A percentile compares a stretch with the other conserved stretches of the same genome.
These are phyloP conservation scores for Chromis chromis DNA, from an alignment of 2,797 vertebrate species.

Conservation along the genomic window DNA sequence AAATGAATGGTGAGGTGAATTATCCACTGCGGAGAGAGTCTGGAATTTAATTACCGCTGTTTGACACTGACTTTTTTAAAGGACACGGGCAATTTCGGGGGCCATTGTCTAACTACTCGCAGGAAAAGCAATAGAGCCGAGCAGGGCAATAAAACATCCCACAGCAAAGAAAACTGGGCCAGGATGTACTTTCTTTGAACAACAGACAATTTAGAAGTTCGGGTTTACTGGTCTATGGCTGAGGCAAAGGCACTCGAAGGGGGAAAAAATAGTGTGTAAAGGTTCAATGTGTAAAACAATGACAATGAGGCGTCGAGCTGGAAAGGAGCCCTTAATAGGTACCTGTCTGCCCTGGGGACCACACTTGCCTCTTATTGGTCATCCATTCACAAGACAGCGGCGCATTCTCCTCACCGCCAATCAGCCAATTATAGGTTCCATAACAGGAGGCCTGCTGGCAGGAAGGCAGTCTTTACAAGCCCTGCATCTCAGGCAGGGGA, in stretches of 20 bases:
- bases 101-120: slow-evolving; percentile 66
- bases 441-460: slow-evolving; percentile 78
- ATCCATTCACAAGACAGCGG: slow-evolving; percentile 83
- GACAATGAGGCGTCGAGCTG: slow-evolving; percentile 68
- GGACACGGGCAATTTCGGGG: slow-evolving; percentile 59
- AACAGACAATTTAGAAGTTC: slow-evolving; percentile 74
- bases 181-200: slow-evolving; percentile 70
- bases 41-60: slow-evolving; percentile 73
- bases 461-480: slow-evolving; percentile 76
- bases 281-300: slow-evolving; percentile 71
- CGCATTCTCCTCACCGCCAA: slow-evolving; percentile 80
- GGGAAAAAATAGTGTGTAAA: slow-evolving; percentile 44
- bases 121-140: slow-evolving; percentile 54
- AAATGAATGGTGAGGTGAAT: slow-evolving; percentile 63
- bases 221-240: slow-evolving; percentile 59
- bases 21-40: slow-evolving; percentile 50
- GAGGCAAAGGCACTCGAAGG: slow-evolving; percentile 37
- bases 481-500: slow-evolving; percentile 69
- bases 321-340: slow-evolving; percentile 81
- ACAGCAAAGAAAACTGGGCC: slow-evolving; percentile 67
- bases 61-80: slow-evolving; percentile 65
- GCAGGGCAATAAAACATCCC: slow-evolving; percentile 60
- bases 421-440: slow-evolving; percentile 85
- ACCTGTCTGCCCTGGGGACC: slow-evolving; percentile 75
- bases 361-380: slow-evolving; percentile 77